A percentile compares a stretch with the other conserved stretches of the same genome.
Evolutionary conservation across 2,888 invertebrate species (phyloP).

Genomic region (Phaonia tiefii): DNA sequence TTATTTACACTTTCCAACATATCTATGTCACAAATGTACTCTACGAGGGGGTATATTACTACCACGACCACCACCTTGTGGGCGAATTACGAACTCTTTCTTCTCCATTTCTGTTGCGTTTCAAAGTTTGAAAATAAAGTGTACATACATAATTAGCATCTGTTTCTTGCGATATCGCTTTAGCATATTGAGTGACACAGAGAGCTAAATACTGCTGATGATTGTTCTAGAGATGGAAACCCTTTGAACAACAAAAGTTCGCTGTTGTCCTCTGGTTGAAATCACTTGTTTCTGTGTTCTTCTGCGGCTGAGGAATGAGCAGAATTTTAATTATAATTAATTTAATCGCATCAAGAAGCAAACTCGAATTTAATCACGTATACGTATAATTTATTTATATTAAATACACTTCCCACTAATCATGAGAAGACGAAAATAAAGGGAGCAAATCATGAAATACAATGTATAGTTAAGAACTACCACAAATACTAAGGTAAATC

Average conservation of each 20-base stretch:
- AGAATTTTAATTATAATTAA: constrained; percentile 54
- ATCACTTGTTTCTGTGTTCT: no score
- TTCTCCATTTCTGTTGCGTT: no score
- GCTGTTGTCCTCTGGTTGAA: no score
- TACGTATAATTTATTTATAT: constrained; percentile 45
- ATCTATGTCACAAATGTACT: no score
- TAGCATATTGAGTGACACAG: not conserved
- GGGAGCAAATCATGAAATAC: no score
- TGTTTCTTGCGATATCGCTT: constrained; percentile 28
- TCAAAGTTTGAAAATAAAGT: constrained; percentile 32
- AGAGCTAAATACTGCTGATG: not conserved
- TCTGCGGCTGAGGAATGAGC: not conserved
- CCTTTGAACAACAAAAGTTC: no score
- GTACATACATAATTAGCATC: constrained; percentile 53
- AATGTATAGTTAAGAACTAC: no score
- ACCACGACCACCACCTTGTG: no score
- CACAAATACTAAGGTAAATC: no score
- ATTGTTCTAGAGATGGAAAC: not conserved
- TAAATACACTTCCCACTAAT: not conserved
- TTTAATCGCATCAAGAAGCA: constrained; percentile 50
- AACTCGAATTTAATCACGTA: constrained; percentile 49
- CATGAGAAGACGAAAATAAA: not conserved
- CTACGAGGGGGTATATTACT: no score
- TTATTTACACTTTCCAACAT: constrained; percentile 8
- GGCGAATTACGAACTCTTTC: no score